Evolutionary conservation across 2,113 vertebrate genomes (phyloP), one percentile per base, ranked within the genome.

Genomic region (Saccopteryx bilineata): DNA sequence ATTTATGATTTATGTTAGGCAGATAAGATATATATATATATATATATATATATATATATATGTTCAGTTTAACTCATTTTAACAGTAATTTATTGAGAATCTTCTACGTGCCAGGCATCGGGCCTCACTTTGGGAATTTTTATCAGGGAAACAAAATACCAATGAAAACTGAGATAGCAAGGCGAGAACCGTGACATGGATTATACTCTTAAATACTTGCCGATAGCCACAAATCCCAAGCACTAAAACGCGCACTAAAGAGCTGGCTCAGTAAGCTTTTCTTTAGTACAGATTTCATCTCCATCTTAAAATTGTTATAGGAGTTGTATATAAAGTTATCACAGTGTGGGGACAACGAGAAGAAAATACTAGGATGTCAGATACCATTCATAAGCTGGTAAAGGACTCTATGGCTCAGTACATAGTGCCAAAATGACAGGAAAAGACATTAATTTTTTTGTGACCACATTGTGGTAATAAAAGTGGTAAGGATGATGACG

Each of bases 61-160:
- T 14, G 12, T 69, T 75, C 52, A 48, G 26, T 60, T 75, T 54
- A 85, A 26, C 54, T 95, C 58, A 80, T 96, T 93, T 68, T 88
- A 60, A 24, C 14, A 46, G 26, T 72, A 95, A 84, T 72, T 66
- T 79, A 33, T 11, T 18, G 14, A 84, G n/a, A 23, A 78, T 17
- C 48, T 87, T 83, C 24, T 69, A 23, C 21, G 5, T 76, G 9
- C 1, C 26, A 88, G 48, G 8, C 10, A 33, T 56, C n/a, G 33
- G 9, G 18, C 2, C 91, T 87, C 58, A 5, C 28, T 33, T 75
- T 72, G 80, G 33, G 63, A 61, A 93, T 75, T 75, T 95, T 68
- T 86, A 84, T 72, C 54, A 78, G 6, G 15, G 24, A 91, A 94
- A 75, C 79, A 60, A 78, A 86, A 78, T 65, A 86, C 7, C 5